These are phyloP conservation scores for Crypturellus undulatus DNA, from an alignment of 2,113 vertebrate species.

Conservation along the genomic window DNA sequence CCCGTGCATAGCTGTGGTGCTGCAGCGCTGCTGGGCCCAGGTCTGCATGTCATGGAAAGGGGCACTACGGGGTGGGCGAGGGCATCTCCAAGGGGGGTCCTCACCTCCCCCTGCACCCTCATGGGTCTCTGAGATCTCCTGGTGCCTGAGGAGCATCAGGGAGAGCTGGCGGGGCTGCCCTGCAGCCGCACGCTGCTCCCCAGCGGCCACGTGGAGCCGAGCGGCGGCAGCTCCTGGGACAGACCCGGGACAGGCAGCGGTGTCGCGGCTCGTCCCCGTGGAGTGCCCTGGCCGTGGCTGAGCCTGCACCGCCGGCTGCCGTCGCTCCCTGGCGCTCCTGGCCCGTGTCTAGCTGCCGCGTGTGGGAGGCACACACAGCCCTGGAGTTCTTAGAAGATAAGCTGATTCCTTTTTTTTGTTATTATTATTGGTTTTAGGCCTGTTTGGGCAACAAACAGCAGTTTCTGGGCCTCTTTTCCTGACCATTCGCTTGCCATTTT, in stretches of 20 bases:
- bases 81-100: not conserved
- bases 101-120: fast-evolving
- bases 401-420: too few relatives aligned
- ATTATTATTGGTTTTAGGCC: not conserved
- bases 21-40: not conserved
- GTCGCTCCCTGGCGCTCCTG: too few relatives aligned
- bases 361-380: not conserved
- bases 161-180: not conserved
- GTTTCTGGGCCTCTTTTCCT: not conserved
- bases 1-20: fast-evolving
- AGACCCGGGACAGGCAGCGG: too few relatives aligned
- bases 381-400: not conserved
- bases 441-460: not conserved
- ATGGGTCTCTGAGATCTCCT: fast-evolving
- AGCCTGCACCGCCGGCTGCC: too few relatives aligned
- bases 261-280: too few relatives aligned
- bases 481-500: not conserved
- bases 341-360: not conserved
- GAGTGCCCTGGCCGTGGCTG: too few relatives aligned
- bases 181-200: conserved; percentile 50
- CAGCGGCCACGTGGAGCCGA: not conserved
- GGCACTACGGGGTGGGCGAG: not conserved
- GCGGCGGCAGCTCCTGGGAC: too few relatives aligned
- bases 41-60: not conserved
- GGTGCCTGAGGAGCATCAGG: not conserved